Evolutionary conservation across 2,888 invertebrate species (phyloP), one percentile per base, ranked within the genome.

Genomic region (Sympetrum striolatum): DNA sequence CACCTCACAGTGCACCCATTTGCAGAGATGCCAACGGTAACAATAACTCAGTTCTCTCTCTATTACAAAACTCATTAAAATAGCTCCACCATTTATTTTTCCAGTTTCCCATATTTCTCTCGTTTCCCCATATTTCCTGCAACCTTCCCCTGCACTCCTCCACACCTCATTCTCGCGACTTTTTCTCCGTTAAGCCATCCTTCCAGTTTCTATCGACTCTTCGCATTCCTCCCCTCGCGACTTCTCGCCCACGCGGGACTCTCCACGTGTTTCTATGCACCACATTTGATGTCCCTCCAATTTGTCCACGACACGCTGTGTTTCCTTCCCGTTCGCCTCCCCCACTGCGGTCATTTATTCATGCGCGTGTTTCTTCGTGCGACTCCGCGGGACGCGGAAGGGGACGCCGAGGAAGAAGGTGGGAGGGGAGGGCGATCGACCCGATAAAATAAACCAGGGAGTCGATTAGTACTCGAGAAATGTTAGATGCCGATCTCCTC

Each of bases 271-370:
- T 53, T 53, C 53, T 18, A 53, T 86, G 86, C 86, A 86, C 86
- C 64, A 86, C 86, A 86, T 86, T 86, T 86, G 86, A 86, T 86
- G 86, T 35, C 60, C 86, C 64, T 86, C 86, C 86, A 86, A 86
- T 86, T 86, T 86, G 86, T 86, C 86, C 86, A 58, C 82, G 82
- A 82, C 82, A 82, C n/a, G 82, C 82, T 4, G 82, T 82, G 82
- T 82, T 82, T 22, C 81, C 48, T 31, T 6, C 1, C 25, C 81
- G 25, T 25, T 35, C 82, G 58, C 58, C 82, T 82, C 58, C 60
- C 86, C 86, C 86, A 86, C 86, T 86, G 86, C 18, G 82, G 82
- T 82, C 58, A 82, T 82, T 82, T 82, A 82, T 82, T 82, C 82
- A 35, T 44, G 58, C 25, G 35, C 82, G 58, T 82, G 82, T 82